Evolutionary conservation across 2,888 invertebrate genomes (phyloP).

Genomic region (Lasioglossum calceatum): DNA sequence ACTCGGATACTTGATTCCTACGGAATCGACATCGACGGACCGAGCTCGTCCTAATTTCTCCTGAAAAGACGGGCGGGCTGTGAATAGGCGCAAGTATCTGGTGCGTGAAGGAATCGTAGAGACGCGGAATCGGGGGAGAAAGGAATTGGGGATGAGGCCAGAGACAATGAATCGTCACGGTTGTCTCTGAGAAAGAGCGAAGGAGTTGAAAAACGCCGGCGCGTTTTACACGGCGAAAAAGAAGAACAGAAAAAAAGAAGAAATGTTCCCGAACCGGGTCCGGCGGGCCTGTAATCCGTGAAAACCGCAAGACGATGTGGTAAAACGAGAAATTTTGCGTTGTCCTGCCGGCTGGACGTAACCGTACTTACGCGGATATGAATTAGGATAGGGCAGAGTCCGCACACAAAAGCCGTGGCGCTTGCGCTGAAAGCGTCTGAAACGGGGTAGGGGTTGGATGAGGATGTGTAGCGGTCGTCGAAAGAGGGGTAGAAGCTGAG

Average conservation of each 20-base stretch:
- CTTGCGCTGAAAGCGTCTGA: constrained; percentile 77
- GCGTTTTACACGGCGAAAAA: constrained; percentile 26
- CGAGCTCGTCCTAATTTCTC: constrained; percentile 23
- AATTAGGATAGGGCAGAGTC: constrained; percentile 77
- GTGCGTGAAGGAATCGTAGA: constrained; percentile 42
- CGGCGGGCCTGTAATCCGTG: constrained; percentile 50
- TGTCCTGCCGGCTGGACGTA: constrained; percentile 58
- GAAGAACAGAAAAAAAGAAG: background rate
- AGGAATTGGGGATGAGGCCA: background rate
- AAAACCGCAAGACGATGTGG: constrained; percentile 50
- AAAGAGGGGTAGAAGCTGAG: constrained; percentile 55
- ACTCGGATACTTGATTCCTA: background rate
- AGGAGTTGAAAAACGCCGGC: background rate
- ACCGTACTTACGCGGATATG: constrained; percentile 73
- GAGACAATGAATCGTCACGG: constrained; percentile 32
- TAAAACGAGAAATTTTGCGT: constrained; percentile 58
- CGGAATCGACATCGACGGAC: background rate
- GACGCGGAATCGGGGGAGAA: background rate
- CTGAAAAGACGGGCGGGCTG: background rate
- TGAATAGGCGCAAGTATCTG: constrained; percentile 43
- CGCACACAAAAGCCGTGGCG: constrained; percentile 72
- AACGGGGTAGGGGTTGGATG: constrained; percentile 49
- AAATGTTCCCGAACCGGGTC: background rate
- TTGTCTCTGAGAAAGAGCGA: constrained; percentile 31
- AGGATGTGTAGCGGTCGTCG: constrained; percentile 41